Percentiles rank a stretch among this genome's conserved stretches.
Evolutionary conservation across 2,797 vertebrate species (phyloP).

Genomic region (Glossophaga mutica): DNA sequence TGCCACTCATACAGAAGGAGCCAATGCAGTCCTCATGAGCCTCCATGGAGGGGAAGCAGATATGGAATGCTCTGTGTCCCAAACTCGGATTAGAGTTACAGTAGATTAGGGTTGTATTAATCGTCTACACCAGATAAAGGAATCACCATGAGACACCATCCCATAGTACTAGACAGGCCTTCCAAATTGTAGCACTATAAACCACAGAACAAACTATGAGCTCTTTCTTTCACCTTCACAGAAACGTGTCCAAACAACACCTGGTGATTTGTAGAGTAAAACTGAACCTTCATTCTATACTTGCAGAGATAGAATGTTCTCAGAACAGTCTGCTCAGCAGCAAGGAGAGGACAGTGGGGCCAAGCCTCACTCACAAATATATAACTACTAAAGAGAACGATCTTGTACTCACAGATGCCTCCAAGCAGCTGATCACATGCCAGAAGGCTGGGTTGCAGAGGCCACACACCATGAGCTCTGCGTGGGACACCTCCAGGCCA

Average conservation of each 20-base stretch:
- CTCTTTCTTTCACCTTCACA: not conserved
- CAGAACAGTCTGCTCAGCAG: not conserved
- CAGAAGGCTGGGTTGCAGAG: slow-evolving; percentile 84
- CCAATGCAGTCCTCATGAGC: no score
- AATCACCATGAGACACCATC: not conserved
- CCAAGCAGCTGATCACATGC: slow-evolving; percentile 87
- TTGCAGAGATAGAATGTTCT: not conserved
- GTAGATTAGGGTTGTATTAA: no score
- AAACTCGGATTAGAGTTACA: no score
- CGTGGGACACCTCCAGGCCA: slow-evolving; percentile 78
- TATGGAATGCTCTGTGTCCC: no score
- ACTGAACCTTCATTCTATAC: not conserved
- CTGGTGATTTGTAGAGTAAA: not conserved
- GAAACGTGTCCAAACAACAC: not conserved
- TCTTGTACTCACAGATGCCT: slow-evolving; percentile 84
- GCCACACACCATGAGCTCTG: slow-evolving; percentile 85
- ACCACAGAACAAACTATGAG: not conserved
- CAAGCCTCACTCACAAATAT: not conserved
- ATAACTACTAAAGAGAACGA: not conserved
- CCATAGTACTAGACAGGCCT: not conserved
- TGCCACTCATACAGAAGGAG: no score
- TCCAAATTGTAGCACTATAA: not conserved
- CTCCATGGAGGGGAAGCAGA: no score
- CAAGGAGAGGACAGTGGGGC: not conserved
- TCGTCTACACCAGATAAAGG: not conserved